Percentiles rank a stretch among this genome's conserved stretches.
Conservation (phyloP, 2,888 invertebrate genomes). For the Drosophila falleni region DNA sequence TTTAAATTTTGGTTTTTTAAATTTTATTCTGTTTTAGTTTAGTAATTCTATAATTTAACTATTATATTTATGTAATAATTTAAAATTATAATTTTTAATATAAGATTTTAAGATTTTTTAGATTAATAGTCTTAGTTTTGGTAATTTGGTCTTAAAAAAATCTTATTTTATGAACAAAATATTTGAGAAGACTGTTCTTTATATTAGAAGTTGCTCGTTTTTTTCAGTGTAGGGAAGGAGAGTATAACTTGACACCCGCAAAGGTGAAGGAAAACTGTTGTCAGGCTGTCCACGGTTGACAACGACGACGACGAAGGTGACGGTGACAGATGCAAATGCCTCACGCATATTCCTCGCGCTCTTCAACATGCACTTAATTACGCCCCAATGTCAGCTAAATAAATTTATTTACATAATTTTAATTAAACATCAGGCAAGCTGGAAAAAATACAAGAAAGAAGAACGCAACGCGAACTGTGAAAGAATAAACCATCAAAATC, state of each 20-base stretch:
- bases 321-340: conserved; percentile 66
- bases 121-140: too few relatives aligned
- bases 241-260: conserved; percentile 23
- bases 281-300: conserved; percentile 19
- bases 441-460: conserved; percentile 4
- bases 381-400: conserved; percentile 68
- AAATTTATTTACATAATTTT: conserved; percentile 83
- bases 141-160: too few relatives aligned
- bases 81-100: too few relatives aligned
- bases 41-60: too few relatives aligned
- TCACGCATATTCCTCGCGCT: conserved; percentile 31
- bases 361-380: conserved; percentile 69
- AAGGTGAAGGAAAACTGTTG: conserved; percentile 37
- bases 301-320: background rate
- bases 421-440: conserved; percentile 69
- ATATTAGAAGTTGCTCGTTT: too few relatives aligned
- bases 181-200: too few relatives aligned
- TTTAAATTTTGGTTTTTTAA: too few relatives aligned
- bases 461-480: conserved; percentile 31
- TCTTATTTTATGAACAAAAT: too few relatives aligned
- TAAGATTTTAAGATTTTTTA: too few relatives aligned
- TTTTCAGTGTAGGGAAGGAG: background rate
- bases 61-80: too few relatives aligned
- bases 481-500: conserved; percentile 43
- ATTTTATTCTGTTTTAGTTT: too few relatives aligned